Evolutionary conservation across 2,888 invertebrate species (phyloP), one percentile per base, ranked within the genome.

Genomic region (Orchesellides sinensis): DNA sequence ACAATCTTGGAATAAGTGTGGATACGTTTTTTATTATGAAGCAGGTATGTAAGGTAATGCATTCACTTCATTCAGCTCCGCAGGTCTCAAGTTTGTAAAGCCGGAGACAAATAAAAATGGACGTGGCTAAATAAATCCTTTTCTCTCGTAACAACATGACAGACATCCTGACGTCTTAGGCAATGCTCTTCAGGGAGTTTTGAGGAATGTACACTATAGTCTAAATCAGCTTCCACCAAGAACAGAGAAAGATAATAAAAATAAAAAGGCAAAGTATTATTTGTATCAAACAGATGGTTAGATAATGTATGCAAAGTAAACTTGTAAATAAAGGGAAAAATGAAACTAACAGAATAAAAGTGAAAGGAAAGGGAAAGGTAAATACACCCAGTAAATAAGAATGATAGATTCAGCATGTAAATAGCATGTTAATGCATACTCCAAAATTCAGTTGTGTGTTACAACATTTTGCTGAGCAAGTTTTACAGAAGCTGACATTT

Each of bases 71-170:
- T 47, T n/a, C 47, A 10, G 12, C 3, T 47, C 47, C 47, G 10
- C 25, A 27, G 54, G 10, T 35, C 21, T 59, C 35, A 35, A 25
- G 63, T 63, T 8, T 40, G 54, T 3, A 23, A 6, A 21, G 4
- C n/a, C 49, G 10, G 63, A 63, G 63, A 63, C 63, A 65, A 65
- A 65, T 65, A 65, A 65, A 65, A 65, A 65, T 65, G 65, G 45
- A 65, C 47, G 65, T 63, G 63, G 63, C 40, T 65, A 45, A 65
- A 65, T 65, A 65, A 65, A 65, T 65, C 65, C 65, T 45, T 23
- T 45, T 21, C n/a, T 65, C 65, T 32, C 3, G 40, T 8, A 14
- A 40, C 40, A 40, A 40, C 40, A 40, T 40, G 40, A 8, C 40
- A 40, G 40, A 40, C 40, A 40, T 40, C 6, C 10, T 32, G 32